Evolutionary conservation across 1,140 invertebrate genomes (phyloP).

Genomic region (Bombus pascuorum): DNA sequence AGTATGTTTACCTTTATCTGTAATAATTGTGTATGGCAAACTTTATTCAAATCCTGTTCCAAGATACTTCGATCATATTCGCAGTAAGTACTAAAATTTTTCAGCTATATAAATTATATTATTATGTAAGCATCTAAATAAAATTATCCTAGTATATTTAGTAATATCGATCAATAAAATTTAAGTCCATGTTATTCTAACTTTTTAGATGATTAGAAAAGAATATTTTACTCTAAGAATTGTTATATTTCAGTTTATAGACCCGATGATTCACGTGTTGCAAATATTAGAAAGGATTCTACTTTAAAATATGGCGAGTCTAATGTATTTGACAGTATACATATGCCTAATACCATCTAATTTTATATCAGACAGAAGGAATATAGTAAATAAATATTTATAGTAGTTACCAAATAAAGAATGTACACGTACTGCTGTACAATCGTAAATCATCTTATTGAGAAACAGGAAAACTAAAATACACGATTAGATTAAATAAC

Average conservation of each 20-base stretch:
- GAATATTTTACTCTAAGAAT: not conserved
- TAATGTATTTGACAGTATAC: rapidly evolving
- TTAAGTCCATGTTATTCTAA: not conserved
- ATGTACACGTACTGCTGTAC: no score
- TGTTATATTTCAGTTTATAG: conserved; percentile 57
- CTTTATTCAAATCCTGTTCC: rapidly evolving
- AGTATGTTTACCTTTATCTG: rapidly evolving
- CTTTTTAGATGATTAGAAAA: not conserved
- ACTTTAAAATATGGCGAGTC: rapidly evolving
- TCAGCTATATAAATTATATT: not conserved
- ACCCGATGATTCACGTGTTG: conserved; percentile 53
- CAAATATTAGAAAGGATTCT: conserved; percentile 20
- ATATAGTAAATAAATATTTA: not conserved
- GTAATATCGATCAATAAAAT: no score
- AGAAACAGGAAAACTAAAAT: no score
- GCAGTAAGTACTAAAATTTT: conserved; percentile 46
- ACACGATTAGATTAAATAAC: not conserved
- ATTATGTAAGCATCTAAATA: conserved; percentile 17
- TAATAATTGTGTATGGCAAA: rapidly evolving
- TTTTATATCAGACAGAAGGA: not conserved
- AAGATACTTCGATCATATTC: conserved; percentile 4
- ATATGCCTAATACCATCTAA: not conserved
- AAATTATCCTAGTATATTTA: not conserved
- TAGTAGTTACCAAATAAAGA: not conserved
- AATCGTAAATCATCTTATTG: not conserved